A percentile compares a stretch with the other conserved stretches of the same genome.
Conservation (phyloP, 2,888 invertebrate species). For the Tetragnatha montana region DNA sequence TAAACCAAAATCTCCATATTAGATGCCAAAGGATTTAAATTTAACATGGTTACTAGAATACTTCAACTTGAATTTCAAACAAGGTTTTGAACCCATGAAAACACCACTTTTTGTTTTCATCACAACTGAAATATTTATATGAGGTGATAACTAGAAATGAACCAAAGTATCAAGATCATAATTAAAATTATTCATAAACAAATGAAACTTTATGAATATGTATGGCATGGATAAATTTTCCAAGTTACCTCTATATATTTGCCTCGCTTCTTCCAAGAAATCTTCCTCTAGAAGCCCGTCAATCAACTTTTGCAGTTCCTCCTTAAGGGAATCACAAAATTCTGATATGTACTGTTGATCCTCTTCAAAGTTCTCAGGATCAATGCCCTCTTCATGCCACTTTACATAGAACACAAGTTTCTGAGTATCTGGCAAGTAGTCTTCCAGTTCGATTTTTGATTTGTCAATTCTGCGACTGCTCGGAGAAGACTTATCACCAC, state of each 20-base stretch:
- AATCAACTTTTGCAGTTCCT: constrained; percentile 83
- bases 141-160: not conserved
- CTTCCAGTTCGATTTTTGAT: constrained; percentile 68
- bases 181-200: not conserved
- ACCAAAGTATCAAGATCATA: not conserved
- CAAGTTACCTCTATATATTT: constrained; percentile 63
- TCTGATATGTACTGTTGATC: constrained; percentile 82
- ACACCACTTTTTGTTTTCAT: too few relatives aligned
- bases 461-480: constrained; percentile 34
- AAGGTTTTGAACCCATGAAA: too few relatives aligned
- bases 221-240: not conserved
- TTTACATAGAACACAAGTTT: constrained; percentile 79
- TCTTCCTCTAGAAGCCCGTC: constrained; percentile 84
- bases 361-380: constrained; percentile 78
- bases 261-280: constrained; percentile 70
- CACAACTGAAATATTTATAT: too few relatives aligned
- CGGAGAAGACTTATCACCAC: constrained; percentile 74
- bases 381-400: constrained; percentile 79
- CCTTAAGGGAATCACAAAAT: constrained; percentile 82
- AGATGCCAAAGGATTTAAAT: too few relatives aligned
- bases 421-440: constrained; percentile 69
- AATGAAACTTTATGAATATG: not conserved
- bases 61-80: too few relatives aligned
- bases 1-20: too few relatives aligned
- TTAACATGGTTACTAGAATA: too few relatives aligned